phyloP scores from a whole-genome alignment of 2,113 vertebrate genomes.

The Seriola dumerili region DNA sequence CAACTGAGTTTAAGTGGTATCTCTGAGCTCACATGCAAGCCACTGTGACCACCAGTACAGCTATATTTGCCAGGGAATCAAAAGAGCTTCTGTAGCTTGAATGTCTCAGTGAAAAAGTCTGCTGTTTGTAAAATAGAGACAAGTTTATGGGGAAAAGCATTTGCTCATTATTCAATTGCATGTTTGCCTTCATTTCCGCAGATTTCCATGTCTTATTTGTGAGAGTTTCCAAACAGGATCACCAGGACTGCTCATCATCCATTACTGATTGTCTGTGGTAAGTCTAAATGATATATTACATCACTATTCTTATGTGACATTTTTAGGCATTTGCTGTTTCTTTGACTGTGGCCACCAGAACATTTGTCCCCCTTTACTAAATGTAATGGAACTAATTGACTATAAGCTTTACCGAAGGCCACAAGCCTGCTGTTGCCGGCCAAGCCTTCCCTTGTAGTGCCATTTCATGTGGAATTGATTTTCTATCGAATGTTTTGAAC shows the following conservation, averaged over 20 bases:
- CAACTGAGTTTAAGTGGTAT: constrained; percentile 53
- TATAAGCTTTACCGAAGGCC: background rate
- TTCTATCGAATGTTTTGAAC: constrained; percentile 14
- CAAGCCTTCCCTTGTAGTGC: background rate
- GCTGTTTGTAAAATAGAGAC: constrained; percentile 29
- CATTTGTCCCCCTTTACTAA: background rate
- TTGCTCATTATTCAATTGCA: constrained; percentile 32
- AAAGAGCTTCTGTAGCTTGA: constrained; percentile 65
- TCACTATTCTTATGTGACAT: background rate
- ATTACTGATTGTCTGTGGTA: constrained; percentile 66
- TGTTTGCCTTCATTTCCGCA: constrained; percentile 64
- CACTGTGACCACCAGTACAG: constrained; percentile 57
- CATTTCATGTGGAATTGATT: constrained; percentile 38
- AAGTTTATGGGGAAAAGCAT: constrained; percentile 29
- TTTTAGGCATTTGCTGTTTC: background rate
- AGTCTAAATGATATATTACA: constrained; percentile 38
- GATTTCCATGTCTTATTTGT: constrained; percentile 81
- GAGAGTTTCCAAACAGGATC: constrained; percentile 61
- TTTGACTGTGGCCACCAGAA: background rate
- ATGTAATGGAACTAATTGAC: background rate
- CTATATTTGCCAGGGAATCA: constrained; percentile 72
- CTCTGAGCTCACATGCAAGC: constrained; percentile 46
- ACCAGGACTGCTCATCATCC: constrained; percentile 54
- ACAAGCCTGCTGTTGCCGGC: background rate
- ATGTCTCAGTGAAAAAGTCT: constrained; percentile 32